Evolutionary conservation across 2,888 invertebrate genomes (phyloP), one percentile per base, ranked within the genome.

Genomic region (Hybos culiciformis): DNA sequence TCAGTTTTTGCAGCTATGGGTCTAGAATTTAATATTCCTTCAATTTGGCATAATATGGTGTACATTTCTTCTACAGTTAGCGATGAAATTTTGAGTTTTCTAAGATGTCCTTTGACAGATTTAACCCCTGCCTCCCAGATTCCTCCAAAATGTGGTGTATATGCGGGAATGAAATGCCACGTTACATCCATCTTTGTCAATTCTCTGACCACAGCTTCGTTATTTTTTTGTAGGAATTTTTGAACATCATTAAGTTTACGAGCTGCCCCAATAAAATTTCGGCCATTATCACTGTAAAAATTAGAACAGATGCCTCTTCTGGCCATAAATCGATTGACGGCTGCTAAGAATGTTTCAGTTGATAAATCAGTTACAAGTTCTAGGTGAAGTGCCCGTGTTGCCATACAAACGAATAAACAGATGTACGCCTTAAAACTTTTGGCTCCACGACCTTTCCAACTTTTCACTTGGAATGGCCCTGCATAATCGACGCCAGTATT

Each of bases 121-220:
- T 59, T 58, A 0, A 63, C 56, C 4, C 53, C 55, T 2, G 57
- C 54, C 44, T 63, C 59, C 56, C 59, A 62, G 4, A 60, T 39
- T 2, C 59, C 60, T 3, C 61, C 58, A 34, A 57, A 56, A 41
- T 63, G 56, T 2, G 59, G 56, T 5, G 56, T 51, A 19, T 44
- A 44, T 4, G 60, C 56, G 5, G 60, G 59, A 15, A 51, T 56
- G 39, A 61, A 66, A 24, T 58, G 50, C 60, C 60, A 64, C 1
- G 43, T 36, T 7, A 55, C 52, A 2, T 47, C 46, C 5, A 51
- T 43, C 24, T 24, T 11, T 24, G 11, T 21, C 48, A 33, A 56
- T 59, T 20, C 54, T 45, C 56, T 56, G 58, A 1, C 41, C 26
- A 19, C 11, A 14, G n/a, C 53, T 52, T 5, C 46, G 11, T 24